Percentiles rank a stretch among this genome's conserved stretches.
These are phyloP conservation scores for Solea solea DNA, from an alignment of 2,113 vertebrate genomes.

Conservation along the genomic window DNA sequence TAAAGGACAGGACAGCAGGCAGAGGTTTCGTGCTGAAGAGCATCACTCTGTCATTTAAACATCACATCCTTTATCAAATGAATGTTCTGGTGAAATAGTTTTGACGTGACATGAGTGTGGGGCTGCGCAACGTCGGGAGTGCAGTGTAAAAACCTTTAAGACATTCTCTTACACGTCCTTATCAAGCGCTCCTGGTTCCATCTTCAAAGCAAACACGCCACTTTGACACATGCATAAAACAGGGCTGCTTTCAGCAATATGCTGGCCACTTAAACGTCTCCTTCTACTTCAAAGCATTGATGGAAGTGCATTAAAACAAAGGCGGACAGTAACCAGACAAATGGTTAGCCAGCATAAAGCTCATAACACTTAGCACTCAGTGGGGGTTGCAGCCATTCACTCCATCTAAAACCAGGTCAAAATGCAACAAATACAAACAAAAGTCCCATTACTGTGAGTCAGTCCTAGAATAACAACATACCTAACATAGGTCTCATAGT, in stretches of 20 bases:
- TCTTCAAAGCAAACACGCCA: constrained; percentile 53
- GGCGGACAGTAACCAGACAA: not conserved
- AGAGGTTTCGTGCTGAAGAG: constrained; percentile 11
- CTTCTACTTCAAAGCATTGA: constrained; percentile 9
- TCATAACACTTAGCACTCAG: constrained; percentile 27
- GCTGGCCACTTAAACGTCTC: constrained; percentile 48
- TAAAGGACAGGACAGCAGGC: constrained; percentile 47
- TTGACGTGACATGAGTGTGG: constrained; percentile 5
- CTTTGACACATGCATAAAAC: constrained; percentile 70
- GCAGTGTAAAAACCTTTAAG: not conserved
- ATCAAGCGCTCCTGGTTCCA: constrained; percentile 29
- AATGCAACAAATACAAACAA: constrained; percentile 30
- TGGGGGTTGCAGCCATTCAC: constrained; percentile 55
- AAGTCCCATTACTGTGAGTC: constrained; percentile 45
- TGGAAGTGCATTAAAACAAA: constrained; percentile 11
- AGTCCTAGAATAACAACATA: constrained; percentile 83
- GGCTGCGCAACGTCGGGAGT: too few species aligned
- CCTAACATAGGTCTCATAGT: constrained; percentile 98
- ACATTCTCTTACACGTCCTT: constrained; percentile 23
- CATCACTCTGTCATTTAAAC: constrained; percentile 17
- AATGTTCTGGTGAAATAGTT: not conserved
- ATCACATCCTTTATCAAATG: constrained; percentile 3
- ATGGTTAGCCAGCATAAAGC: constrained; percentile 55
- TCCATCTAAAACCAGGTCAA: constrained; percentile 42
- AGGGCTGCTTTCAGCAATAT: constrained; percentile 51